Conservation (phyloP, 2,797 vertebrate species). For the Arctocebus calabarensis region DNA sequence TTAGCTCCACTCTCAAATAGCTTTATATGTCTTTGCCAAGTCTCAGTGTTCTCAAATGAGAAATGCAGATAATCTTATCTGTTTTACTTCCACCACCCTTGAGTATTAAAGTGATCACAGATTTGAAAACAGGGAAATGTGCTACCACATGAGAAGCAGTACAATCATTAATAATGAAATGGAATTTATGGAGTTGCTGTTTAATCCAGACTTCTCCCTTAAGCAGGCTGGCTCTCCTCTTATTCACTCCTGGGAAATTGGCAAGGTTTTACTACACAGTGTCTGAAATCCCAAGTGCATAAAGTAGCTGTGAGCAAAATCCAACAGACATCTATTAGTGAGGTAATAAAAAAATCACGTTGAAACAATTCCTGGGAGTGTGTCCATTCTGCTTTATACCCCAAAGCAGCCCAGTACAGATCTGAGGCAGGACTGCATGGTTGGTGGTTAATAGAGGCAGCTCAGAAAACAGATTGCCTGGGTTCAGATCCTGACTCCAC, state of each 20-base stretch:
- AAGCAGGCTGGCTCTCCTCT: neutral
- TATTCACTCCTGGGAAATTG: conserved; percentile 30
- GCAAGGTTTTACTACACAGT: conserved; percentile 4
- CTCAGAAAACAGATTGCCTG: neutral
- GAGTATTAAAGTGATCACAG: neutral
- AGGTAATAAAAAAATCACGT: neutral
- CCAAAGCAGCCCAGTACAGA: neutral
- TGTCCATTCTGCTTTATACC: neutral
- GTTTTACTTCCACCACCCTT: neutral
- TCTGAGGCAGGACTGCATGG: neutral
- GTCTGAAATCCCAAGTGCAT: conserved; percentile 41
- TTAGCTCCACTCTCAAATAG: neutral
- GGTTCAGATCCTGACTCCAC: neutral
- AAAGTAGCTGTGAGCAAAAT: conserved; percentile 54
- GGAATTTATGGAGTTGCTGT: neutral
- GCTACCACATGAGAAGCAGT: neutral
- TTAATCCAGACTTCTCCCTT: neutral
- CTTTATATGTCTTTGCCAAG: neutral
- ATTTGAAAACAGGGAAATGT: neutral
- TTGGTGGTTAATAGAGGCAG: neutral
- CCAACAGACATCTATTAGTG: conserved; percentile 28
- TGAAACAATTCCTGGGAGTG: neutral
- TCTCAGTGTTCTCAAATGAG: neutral
- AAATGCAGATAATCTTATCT: neutral
- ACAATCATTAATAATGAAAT: neutral